Evolutionary conservation across 2,113 vertebrate genomes (phyloP), one percentile per base, ranked within the genome.

Genomic region (Scortum barcoo): DNA sequence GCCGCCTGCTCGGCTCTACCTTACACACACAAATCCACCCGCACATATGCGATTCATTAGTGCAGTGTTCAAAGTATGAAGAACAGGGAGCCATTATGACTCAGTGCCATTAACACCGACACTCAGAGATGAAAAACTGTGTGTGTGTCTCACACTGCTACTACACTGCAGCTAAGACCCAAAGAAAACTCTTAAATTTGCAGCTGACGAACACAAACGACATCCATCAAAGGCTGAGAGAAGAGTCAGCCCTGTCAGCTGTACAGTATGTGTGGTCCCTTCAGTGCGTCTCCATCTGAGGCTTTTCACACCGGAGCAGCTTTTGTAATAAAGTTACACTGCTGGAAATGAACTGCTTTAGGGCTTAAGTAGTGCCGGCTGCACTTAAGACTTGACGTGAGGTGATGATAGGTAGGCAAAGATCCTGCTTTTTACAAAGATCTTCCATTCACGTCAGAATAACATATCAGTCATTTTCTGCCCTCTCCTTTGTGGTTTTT

Each of bases 71-170:
- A 91, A 93, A 93, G 92, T 60, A 60, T 80, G 24, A 58, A 81
- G 84, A 90, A 89, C 88, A 87, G 86, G 88, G 84, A 90, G 63
- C 88, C 79, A 80, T 88, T 91, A 90, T 93, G 90, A 94, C 74
- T 91, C 91, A 85, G 48, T 50, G 62, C 70, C 63, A 71, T 89
- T 91, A 89, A 89, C 85, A 84, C 50, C 81, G 79, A 81, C 80
- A 82, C 68, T 77, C 78, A 28, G 63, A 88, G 81, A 89, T 87
- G 86, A 91, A 90, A 89, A 89, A 80, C 76, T 9, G 22, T 19
- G 65, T 28, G 61, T 69, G 60, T 68, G 62, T 76, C 24, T 76
- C 58, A 51, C 33, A 73, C 51, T 76, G 38, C 56, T 72, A 36
- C 80, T 56, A 61, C 7, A 40, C 65, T 60, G 66, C 56, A 69